Percentiles rank a stretch among this genome's conserved stretches.
These are phyloP conservation scores for Caenorhabditis sulstoni DNA, from an alignment of 2,888 invertebrate species.

Conservation along the genomic window DNA sequence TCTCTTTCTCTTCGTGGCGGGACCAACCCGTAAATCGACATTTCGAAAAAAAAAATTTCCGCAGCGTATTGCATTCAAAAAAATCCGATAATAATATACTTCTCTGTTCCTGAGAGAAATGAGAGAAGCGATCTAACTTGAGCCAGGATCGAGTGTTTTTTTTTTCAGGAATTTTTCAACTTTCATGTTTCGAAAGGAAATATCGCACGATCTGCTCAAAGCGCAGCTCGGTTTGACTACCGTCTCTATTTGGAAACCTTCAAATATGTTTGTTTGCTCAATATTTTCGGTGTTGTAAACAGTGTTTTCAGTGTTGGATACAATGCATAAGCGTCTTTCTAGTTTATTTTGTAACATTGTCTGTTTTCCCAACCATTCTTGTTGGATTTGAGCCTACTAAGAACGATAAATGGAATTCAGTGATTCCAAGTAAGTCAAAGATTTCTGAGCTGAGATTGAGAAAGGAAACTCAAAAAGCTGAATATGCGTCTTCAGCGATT, in stretches of 20 bases:
- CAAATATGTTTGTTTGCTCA: slow-evolving; percentile 41
- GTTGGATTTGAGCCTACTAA: slow-evolving; percentile 84
- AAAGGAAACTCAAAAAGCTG: no score
- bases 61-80: no score
- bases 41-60: no score
- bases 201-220: slow-evolving; percentile 29
- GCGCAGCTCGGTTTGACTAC: slow-evolving; percentile 25
- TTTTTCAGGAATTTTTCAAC: slow-evolving; percentile 59
- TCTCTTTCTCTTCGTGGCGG: no score
- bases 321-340: slow-evolving; percentile 94
- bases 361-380: slow-evolving; percentile 90
- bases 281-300: not conserved
- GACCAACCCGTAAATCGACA: no score
- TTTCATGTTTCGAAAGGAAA: slow-evolving; percentile 59
- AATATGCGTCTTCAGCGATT: no score
- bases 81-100: no score
- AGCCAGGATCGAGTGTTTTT: no score
- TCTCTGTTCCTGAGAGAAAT: no score
- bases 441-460: no score
- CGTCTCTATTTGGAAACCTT: slow-evolving; percentile 53
- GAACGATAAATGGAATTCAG: slow-evolving; percentile 42
- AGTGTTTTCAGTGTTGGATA: slow-evolving; percentile 82
- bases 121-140: no score
- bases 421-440: slow-evolving; percentile 48
- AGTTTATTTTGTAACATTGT: slow-evolving; percentile 91